These are phyloP conservation scores for Drosophila repleta DNA, from an alignment of 1,140 invertebrate species.

Conservation along the genomic window DNA sequence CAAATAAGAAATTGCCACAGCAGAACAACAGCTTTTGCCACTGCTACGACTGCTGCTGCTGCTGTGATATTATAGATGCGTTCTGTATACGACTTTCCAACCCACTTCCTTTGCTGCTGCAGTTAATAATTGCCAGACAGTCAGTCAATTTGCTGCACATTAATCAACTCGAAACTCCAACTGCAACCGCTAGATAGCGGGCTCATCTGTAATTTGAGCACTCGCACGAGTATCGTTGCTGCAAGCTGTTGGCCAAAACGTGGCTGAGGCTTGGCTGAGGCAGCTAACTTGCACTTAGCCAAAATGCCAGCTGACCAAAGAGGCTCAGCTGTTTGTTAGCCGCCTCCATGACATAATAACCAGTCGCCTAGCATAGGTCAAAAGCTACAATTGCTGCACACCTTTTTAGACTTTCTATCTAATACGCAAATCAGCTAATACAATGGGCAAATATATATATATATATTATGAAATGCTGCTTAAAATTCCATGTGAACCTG, in stretches of 20 bases:
- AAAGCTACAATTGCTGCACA: slow-evolving; percentile 23
- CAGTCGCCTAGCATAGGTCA: slow-evolving; percentile 41
- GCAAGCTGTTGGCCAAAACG: slow-evolving; percentile 26
- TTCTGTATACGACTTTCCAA: slow-evolving; percentile 41
- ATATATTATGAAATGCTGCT: slow-evolving; percentile 2
- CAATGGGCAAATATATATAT: not conserved
- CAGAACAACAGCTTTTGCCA: slow-evolving; percentile 5
- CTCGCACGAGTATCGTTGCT: slow-evolving; percentile 33
- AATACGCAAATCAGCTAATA: slow-evolving; percentile 12
- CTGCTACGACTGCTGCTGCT: slow-evolving; percentile 33
- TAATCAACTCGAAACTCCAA: slow-evolving; percentile 31
- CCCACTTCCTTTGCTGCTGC: slow-evolving; percentile 63
- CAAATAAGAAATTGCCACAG: slow-evolving; percentile 49
- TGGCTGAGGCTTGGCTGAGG: slow-evolving; percentile 11
- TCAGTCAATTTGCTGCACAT: slow-evolving; percentile 41
- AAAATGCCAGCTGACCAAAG: slow-evolving; percentile 31
- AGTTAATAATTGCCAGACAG: slow-evolving; percentile 43
- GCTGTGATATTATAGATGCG: slow-evolving; percentile 66
- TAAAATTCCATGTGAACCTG: slow-evolving; percentile 3
- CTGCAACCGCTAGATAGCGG: slow-evolving; percentile 28
- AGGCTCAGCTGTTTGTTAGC: slow-evolving; percentile 9
- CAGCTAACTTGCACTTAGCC: not conserved
- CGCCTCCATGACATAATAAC: slow-evolving; percentile 44
- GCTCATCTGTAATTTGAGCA: slow-evolving; percentile 47
- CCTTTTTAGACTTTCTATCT: not conserved